Base-by-base conservation (phyloP, 2,797 vertebrate genomes). In the Microctenopoma steveboyesi region DNA sequence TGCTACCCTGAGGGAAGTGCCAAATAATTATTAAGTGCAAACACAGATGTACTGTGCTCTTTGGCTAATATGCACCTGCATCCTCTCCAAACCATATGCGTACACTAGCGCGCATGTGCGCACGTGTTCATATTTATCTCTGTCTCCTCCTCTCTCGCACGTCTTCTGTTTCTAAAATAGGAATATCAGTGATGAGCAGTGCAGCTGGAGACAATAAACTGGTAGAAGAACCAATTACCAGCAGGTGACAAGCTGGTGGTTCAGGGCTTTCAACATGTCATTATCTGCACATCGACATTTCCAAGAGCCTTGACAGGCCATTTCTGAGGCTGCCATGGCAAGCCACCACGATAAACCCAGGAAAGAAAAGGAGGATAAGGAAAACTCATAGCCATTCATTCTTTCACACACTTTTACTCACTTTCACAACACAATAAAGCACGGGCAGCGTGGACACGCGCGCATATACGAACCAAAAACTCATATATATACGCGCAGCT, bases 151-250 rank as follows among this genome's bases (percentile, higher is more conserved):
- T 58, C 75, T 35, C 70, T 62, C 69, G 3, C 79, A 58, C 68
- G 49, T 69, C 66, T 52, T 77, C 69, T 73, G 86, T 77, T 84
- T 73, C 91, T 89, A 92, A 93, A 91, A 94, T 76, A 67, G 88
- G 94, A 87, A 86, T 90, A 91, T 91, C 79, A 81, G 89, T 93
- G 94, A 95, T 95, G 95, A 95, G 94, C 89, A 90, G 87, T 94
- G 93, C 94, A 95, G 95, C 93, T 93, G 94, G 95, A 95, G 94
- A 95, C 96, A 96, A 96, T 97, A 96, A 97, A 96, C 93, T 93
- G 93, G 93, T 94, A 93, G 93, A 95, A 93, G 93, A 94, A 94
- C 93, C 95, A 96, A 95, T 96, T 97, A 96, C 93, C 93, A 94
- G 94, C 92, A 94, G 94, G 93, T 95, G 95, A 95, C 91, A 92